Conservation (phyloP, 2,113 vertebrate genomes). For the Indicator maculatus region DNA sequence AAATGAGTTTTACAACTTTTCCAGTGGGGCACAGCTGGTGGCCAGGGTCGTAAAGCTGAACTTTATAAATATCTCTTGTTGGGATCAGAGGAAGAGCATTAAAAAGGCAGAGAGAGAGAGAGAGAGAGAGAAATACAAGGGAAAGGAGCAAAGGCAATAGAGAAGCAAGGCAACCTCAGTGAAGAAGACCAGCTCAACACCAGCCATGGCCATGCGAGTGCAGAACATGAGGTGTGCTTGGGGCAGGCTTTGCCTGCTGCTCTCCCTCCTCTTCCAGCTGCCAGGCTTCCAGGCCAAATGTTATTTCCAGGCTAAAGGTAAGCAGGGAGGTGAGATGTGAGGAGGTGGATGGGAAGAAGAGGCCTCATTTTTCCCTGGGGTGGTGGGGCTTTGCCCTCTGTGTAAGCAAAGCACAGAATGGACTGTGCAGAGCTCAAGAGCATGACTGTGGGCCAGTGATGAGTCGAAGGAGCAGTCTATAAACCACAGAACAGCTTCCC, state of each 20-base stretch:
- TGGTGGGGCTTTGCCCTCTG: fast-evolving
- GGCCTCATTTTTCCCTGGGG: background rate
- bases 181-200: constrained; percentile 30
- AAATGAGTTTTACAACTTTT: constrained; percentile 78
- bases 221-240: constrained; percentile 58
- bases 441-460: background rate
- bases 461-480: constrained; percentile 1
- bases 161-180: background rate
- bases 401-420: fast-evolving
- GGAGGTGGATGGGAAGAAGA: background rate
- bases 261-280: constrained; percentile 70
- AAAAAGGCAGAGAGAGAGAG: constrained; percentile 49
- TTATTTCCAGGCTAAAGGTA: constrained; percentile 91
- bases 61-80: constrained; percentile 82
- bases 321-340: background rate
- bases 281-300: constrained; percentile 83
- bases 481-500: constrained; percentile 15
- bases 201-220: constrained; percentile 16
- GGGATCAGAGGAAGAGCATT: constrained; percentile 56
- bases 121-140: constrained; percentile 12
- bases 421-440: background rate
- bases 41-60: constrained; percentile 77
- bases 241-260: constrained; percentile 70
- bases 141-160: constrained; percentile 32
- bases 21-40: constrained; percentile 80